These are phyloP conservation scores for Phymatocera aterrima DNA, from an alignment of 2,888 invertebrate species.

Conservation along the genomic window DNA sequence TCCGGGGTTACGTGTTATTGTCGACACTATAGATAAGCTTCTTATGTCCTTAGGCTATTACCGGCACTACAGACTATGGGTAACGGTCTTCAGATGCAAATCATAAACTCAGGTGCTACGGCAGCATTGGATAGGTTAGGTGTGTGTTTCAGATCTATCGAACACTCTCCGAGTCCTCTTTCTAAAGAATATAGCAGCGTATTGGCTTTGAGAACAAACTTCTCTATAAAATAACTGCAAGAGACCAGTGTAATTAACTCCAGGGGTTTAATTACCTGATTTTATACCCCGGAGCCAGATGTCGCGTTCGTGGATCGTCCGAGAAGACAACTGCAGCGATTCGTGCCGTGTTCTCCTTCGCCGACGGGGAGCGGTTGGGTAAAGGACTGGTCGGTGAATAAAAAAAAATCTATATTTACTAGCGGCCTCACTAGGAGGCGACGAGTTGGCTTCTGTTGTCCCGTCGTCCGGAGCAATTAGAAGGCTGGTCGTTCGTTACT, in stretches of 20 bases:
- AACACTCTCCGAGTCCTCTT: no score
- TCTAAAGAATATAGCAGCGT: constrained; percentile 19
- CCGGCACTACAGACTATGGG: constrained; percentile 7
- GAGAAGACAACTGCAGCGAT: constrained; percentile 33
- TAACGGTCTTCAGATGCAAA: constrained; percentile 23
- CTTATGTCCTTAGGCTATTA: constrained; percentile 3
- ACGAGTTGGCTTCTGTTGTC: constrained; percentile 33
- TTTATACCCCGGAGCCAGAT: constrained; percentile 46
- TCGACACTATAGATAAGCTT: constrained; percentile 17
- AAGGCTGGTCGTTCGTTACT: constrained; percentile 33
- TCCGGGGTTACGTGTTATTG: not conserved
- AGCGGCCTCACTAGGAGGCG: constrained; percentile 30
- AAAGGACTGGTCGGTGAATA: constrained; percentile 28
- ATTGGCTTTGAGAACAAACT: not conserved
- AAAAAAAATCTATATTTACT: constrained; percentile 44
- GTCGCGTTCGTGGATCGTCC: constrained; percentile 35
- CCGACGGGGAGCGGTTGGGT: not conserved
- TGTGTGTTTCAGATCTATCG: not conserved
- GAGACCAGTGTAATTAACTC: constrained; percentile 58
- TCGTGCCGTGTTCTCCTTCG: constrained; percentile 25
- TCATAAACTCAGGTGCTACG: constrained; percentile 1
- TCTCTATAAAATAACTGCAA: constrained; percentile 50
- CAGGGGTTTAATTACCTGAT: constrained; percentile 53
- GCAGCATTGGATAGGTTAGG: constrained; percentile 4
- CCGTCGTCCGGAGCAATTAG: constrained; percentile 39